Conservation (phyloP, 2,797 vertebrate genomes). For the Phoebastria nigripes region DNA sequence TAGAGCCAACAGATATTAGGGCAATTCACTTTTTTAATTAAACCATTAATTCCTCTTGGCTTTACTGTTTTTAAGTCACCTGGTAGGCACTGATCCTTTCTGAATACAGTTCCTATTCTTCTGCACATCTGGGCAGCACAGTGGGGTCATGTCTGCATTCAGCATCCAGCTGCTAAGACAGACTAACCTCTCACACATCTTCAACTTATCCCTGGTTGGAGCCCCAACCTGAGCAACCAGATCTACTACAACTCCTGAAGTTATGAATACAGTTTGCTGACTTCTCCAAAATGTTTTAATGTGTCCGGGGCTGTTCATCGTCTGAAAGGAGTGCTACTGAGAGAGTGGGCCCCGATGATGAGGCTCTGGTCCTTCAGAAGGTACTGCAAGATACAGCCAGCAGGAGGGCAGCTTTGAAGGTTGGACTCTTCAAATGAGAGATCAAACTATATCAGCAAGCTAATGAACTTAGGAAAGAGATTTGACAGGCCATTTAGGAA, state of each 20-base stretch:
- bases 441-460: constrained; percentile 22
- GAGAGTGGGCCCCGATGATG: fast-evolving
- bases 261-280: background rate
- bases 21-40: background rate
- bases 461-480: constrained; percentile 35
- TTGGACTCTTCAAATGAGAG: background rate
- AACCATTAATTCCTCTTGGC: background rate
- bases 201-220: background rate
- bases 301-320: background rate
- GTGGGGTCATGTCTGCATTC: background rate
- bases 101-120: background rate
- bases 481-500: constrained; percentile 55
- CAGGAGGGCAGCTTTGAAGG: background rate
- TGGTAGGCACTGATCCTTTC: background rate
- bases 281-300: background rate
- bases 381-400: background rate
- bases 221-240: background rate
- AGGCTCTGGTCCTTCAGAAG: background rate
- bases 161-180: background rate
- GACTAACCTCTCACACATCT: background rate
- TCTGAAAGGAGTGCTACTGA: background rate
- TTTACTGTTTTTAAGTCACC: background rate
- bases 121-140: background rate
- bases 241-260: background rate
- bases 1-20: background rate